A percentile compares a stretch with the other conserved stretches of the same genome.
phyloP scores from a whole-genome alignment of 2,113 vertebrate genomes.

The Xiphophorus hellerii region DNA sequence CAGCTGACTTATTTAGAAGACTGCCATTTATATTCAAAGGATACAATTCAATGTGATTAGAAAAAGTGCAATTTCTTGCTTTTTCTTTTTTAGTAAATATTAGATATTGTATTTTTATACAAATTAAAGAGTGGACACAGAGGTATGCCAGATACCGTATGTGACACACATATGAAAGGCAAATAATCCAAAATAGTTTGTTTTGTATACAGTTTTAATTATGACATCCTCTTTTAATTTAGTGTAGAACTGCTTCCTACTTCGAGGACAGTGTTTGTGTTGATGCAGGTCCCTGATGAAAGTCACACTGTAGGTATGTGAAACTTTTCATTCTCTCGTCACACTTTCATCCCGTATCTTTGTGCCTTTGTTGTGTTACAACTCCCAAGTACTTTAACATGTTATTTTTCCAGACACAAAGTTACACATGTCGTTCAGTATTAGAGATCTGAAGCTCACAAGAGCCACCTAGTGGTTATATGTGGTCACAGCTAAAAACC shows the following conservation, averaged over 20 bases:
- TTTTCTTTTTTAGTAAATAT: not conserved
- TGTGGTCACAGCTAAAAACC: slow-evolving; percentile 4
- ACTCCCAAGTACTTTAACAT: not conserved
- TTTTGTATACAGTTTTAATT: not conserved
- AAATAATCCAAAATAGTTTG: not conserved
- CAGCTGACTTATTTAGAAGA: not conserved
- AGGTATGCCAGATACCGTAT: no score
- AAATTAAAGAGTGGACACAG: not conserved
- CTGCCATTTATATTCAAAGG: not conserved
- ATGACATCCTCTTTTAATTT: not conserved
- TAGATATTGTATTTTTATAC: not conserved
- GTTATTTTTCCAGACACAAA: not conserved
- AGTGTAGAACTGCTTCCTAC: not conserved
- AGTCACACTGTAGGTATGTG: not conserved
- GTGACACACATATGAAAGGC: not conserved
- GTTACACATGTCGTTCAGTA: not conserved
- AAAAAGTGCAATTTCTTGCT: slow-evolving; percentile 4
- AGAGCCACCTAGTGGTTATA: slow-evolving; percentile 60
- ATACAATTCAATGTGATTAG: slow-evolving; percentile 8
- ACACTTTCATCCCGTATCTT: slow-evolving; percentile 10
- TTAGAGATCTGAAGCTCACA: slow-evolving; percentile 22
- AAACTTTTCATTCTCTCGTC: not conserved
- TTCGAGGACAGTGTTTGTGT: not conserved
- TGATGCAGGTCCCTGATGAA: not conserved
- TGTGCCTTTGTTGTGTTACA: slow-evolving; percentile 31